These are phyloP conservation scores for Lasius platythorax DNA, from an alignment of 2,888 invertebrate genomes.

Conservation along the genomic window DNA sequence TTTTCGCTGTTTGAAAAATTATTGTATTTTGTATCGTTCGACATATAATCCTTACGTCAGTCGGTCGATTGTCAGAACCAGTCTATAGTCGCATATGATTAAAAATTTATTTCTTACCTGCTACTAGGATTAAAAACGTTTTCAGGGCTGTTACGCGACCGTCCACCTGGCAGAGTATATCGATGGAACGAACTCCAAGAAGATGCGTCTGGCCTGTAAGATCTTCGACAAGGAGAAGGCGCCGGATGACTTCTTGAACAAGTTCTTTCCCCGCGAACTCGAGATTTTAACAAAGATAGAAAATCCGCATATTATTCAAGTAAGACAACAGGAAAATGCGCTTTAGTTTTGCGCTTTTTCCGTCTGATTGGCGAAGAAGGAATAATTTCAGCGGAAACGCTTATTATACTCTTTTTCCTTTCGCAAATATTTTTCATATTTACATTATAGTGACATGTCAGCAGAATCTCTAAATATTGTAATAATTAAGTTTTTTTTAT, in stretches of 20 bases:
- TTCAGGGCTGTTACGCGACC: constrained; percentile 94
- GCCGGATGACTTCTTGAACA: constrained; percentile 95
- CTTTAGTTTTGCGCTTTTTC: neutral
- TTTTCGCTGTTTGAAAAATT: neutral
- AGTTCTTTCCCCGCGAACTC: constrained; percentile 97
- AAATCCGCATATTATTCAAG: constrained; percentile 95
- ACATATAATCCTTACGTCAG: neutral
- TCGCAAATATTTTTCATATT: neutral
- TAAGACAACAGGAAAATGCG: constrained; percentile 63
- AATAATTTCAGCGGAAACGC: neutral
- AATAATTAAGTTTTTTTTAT: neutral
- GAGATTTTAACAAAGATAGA: constrained; percentile 95
- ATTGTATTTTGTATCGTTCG: neutral
- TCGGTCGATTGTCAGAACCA: neutral
- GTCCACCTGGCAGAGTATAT: constrained; percentile 95
- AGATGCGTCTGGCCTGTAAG: constrained; percentile 94
- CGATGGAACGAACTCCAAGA: constrained; percentile 90
- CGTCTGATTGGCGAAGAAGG: neutral
- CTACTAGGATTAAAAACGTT: neutral
- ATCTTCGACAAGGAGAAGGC: constrained; percentile 96
- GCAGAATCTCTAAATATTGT: neutral
- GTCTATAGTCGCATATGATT: neutral
- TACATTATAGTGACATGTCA: neutral
- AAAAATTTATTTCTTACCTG: neutral
- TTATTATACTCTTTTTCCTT: neutral